Evolutionary conservation across 2,888 invertebrate genomes (phyloP), one percentile per base, ranked within the genome.

Genomic region (Pachymerium ferrugineum): DNA sequence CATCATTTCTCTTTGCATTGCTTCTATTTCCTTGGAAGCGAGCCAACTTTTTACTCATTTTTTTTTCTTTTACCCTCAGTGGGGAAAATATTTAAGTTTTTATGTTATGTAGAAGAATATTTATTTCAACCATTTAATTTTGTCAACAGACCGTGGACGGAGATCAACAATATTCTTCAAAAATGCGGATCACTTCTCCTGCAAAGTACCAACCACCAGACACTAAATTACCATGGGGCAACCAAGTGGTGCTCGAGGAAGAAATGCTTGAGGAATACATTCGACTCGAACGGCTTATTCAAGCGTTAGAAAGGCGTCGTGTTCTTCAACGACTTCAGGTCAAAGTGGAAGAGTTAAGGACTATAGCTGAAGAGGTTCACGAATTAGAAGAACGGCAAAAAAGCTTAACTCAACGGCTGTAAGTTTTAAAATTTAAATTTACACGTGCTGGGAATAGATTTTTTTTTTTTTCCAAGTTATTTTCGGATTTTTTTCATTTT

Each of bases 341-440:
- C 28, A 42, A 69, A 22, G 76, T 76, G n/a, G 70, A 73, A 8
- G 74, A 74, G 22, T 35, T 76, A 10, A 47, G 73, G 19, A 47
- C 16, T n/a, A 29, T 76, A 22, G 29, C 38, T 22, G 38, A 70
- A 19, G 76, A 74, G 72, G 75, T 76, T 38, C 68, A 80, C 79
- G 80, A 82, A 25, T 77, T 81, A 8, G 79, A 79, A 73, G 80
- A 83, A 76, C 80, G 80, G 76, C 72, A 72, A 19, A 72, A 72
- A 54, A 72, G 72, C 16, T 30, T 72, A 28, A 54, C 29, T 2
- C 54, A 72, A 29, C 42, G 47, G 19, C 47, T 72, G 72, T 72
- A 54, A 72, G 72, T 72, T 72, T 0, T 16, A n/a, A 47, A 16
- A 47, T 47, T 47, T n/a, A 22, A 22, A 19, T 47, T 47, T 47